Evolutionary conservation across 2,113 vertebrate genomes (phyloP).

Genomic region (Ursus arctos): DNA sequence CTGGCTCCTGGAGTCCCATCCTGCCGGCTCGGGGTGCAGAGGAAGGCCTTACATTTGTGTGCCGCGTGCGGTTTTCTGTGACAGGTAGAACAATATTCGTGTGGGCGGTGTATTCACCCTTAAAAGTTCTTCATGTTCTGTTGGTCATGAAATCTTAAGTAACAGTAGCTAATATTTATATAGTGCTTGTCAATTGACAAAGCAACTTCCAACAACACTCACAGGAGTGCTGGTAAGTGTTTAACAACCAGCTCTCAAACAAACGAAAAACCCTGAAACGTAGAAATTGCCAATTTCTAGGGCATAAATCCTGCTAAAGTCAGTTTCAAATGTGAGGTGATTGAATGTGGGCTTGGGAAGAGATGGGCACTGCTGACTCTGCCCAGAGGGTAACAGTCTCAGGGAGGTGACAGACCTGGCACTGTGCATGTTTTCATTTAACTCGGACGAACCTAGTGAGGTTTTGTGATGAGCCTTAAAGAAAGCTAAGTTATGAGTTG

Average conservation of each 20-base stretch:
- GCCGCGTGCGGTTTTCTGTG: not conserved
- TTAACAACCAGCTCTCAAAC: not conserved
- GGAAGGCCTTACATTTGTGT: not conserved
- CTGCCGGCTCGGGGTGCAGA: not conserved
- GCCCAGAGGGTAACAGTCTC: not conserved
- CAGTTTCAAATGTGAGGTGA: not conserved
- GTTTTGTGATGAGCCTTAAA: not conserved
- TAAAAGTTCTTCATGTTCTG: not conserved
- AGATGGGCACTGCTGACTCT: not conserved
- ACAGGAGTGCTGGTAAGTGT: not conserved
- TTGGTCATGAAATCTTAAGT: not conserved
- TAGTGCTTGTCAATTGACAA: conserved; percentile 6
- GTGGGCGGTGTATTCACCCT: not conserved
- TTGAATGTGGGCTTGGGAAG: not conserved
- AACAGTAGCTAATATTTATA: not conserved
- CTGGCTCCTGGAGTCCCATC: not conserved
- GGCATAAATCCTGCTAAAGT: not conserved
- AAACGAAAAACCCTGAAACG: not conserved
- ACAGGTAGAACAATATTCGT: not conserved
- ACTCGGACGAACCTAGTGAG: not conserved
- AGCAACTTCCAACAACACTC: not conserved
- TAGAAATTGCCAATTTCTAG: not conserved
- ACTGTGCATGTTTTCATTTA: not conserved
- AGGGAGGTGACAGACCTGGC: not conserved
- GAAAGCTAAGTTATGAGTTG: not conserved